These are phyloP conservation scores for Sakesphorus luctuosus DNA, from an alignment of 2,113 vertebrate genomes.

Conservation along the genomic window DNA sequence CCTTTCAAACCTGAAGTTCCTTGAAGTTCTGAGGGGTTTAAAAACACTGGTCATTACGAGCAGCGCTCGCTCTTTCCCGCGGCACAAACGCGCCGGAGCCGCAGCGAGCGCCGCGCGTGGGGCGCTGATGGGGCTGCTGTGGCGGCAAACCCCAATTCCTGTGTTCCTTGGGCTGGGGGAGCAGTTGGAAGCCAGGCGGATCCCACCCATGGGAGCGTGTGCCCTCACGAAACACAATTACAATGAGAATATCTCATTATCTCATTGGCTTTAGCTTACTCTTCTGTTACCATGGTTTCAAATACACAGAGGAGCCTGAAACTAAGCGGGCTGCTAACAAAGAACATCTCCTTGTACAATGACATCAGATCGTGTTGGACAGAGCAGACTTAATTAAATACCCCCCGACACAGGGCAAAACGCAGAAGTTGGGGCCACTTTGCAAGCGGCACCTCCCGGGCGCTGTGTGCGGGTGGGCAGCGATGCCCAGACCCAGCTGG, in stretches of 20 bases:
- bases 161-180: conserved; percentile 63
- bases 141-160: neutral
- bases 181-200: conserved; percentile 80
- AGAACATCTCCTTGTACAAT: conserved; percentile 88
- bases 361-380: conserved; percentile 86
- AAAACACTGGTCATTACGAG: conserved; percentile 54
- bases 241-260: conserved; percentile 89
- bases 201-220: conserved; percentile 84
- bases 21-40: conserved; percentile 78
- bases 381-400: conserved; percentile 84
- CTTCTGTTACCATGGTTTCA: conserved; percentile 88
- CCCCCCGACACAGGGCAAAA: conserved; percentile 77
- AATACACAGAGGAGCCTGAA: conserved; percentile 88
- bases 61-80: conserved; percentile 22
- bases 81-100: conserved; percentile 20
- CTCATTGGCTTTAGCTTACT: conserved; percentile 90
- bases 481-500: neutral
- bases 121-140: conserved; percentile 70
- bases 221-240: conserved; percentile 87
- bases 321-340: conserved; percentile 84
- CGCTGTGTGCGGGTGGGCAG: neutral
- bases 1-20: conserved; percentile 78
- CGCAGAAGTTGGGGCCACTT: conserved; percentile 76
- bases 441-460: neutral
- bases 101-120: conserved; percentile 44